phyloP scores from a whole-genome alignment of 2,797 vertebrate species.

The Crocodylus rhombifer region DNA sequence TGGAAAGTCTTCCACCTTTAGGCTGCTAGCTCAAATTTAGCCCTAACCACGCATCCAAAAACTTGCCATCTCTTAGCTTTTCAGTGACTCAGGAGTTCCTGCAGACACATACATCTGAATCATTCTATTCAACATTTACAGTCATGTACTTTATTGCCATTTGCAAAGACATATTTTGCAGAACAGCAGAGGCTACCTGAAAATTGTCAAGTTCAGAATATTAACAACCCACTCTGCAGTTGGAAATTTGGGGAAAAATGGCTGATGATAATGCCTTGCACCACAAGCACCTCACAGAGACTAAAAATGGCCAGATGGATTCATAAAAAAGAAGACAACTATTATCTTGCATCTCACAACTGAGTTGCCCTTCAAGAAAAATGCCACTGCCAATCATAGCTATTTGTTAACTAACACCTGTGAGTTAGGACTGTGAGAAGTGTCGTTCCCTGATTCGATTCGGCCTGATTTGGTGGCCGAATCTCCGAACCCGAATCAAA shows the following conservation, averaged over 20 bases:
- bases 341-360: neutral
- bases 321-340: slow-evolving; percentile 8
- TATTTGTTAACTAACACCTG: fast-evolving
- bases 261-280: neutral
- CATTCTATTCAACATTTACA: neutral
- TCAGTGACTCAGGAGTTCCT: neutral
- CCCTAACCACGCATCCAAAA: neutral
- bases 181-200: neutral
- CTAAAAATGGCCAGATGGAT: neutral
- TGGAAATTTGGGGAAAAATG: neutral
- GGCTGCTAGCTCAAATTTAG: neutral
- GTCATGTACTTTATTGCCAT: neutral
- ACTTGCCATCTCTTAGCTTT: neutral
- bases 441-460: too few species aligned
- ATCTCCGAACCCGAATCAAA: too few species aligned
- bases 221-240: neutral
- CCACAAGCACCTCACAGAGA: neutral
- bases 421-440: neutral
- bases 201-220: neutral
- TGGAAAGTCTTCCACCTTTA: neutral
- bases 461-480: too few species aligned
- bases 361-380: neutral
- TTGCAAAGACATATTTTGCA: neutral
- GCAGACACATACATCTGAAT: neutral
- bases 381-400: neutral